Evolutionary conservation across 2,113 vertebrate species (phyloP).

Genomic region (Nibea albiflora): DNA sequence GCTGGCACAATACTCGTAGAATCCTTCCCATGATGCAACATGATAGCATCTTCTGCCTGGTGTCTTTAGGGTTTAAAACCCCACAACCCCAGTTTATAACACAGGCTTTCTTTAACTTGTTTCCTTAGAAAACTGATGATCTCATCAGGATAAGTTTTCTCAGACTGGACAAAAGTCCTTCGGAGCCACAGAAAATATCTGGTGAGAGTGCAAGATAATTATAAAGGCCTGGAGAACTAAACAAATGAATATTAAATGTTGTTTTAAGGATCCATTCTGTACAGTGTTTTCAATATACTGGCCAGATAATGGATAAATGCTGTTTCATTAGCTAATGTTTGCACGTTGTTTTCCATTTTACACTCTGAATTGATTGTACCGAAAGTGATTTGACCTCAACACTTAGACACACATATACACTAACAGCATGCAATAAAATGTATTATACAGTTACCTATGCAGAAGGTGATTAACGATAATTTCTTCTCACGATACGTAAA

Average conservation of each 20-base stretch:
- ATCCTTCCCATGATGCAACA: neutral
- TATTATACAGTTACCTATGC: conserved; percentile 19
- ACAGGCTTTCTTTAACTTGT: neutral
- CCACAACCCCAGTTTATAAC: no score
- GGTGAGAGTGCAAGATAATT: neutral
- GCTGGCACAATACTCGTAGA: neutral
- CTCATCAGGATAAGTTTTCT: neutral
- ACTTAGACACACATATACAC: conserved; percentile 23
- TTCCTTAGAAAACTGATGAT: neutral
- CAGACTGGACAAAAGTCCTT: neutral
- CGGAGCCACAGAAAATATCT: neutral
- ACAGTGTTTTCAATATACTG: neutral
- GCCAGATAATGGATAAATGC: neutral
- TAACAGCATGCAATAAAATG: conserved; percentile 43
- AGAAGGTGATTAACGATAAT: conserved; percentile 48
- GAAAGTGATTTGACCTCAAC: conserved; percentile 39
- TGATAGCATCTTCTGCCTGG: neutral
- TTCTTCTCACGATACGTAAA: conserved; percentile 45
- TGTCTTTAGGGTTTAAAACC: no score
- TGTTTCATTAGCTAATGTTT: neutral
- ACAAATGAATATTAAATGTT: neutral
- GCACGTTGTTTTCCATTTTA: conserved; percentile 3
- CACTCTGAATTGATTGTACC: conserved; percentile 32
- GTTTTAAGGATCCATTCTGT: neutral
- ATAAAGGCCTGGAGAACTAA: neutral